These are phyloP conservation scores for Ptilodon capucinus DNA, from an alignment of 2,888 invertebrate genomes.

Conservation along the genomic window DNA sequence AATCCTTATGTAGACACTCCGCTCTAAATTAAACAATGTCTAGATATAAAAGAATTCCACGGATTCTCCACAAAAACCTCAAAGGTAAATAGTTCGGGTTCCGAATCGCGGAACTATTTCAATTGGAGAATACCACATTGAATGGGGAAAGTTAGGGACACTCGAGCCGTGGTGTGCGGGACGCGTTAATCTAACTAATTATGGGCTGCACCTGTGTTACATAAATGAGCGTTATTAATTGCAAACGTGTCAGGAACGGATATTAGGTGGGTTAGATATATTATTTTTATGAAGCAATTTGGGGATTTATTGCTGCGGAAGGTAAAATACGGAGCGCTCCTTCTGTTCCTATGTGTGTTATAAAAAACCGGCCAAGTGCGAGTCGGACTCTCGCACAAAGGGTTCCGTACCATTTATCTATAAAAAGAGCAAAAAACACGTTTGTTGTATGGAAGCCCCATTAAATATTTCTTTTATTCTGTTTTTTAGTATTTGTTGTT, in stretches of 20 bases:
- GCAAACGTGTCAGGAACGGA: constrained; percentile 1
- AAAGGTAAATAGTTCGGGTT: constrained; percentile 19
- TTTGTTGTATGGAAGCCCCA: no score
- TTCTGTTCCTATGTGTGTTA: not conserved
- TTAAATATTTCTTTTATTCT: no score
- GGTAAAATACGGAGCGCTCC: not conserved
- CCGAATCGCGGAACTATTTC: constrained; percentile 47
- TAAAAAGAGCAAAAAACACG: no score
- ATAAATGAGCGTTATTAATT: constrained; percentile 10
- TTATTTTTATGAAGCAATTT: not conserved
- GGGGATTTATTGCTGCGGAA: not conserved
- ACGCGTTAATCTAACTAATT: constrained; percentile 16
- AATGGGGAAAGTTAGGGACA: constrained; percentile 22
- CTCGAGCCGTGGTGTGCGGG: constrained; percentile 5
- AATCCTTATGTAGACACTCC: no score
- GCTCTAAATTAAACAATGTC: no score
- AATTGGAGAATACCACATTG: constrained; percentile 45
- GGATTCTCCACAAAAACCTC: constrained; percentile 3
- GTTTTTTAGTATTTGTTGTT: no score
- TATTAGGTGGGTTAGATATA: not conserved
- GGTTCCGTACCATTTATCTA: no score
- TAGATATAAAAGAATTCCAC: constrained; percentile 6
- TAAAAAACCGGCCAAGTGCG: no score
- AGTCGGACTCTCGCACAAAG: no score
- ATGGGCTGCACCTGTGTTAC: constrained; percentile 18